phyloP scores from a whole-genome alignment of 35 echinoderm and acorn worm genomes.

The Heliocidaris erythrogramma region DNA sequence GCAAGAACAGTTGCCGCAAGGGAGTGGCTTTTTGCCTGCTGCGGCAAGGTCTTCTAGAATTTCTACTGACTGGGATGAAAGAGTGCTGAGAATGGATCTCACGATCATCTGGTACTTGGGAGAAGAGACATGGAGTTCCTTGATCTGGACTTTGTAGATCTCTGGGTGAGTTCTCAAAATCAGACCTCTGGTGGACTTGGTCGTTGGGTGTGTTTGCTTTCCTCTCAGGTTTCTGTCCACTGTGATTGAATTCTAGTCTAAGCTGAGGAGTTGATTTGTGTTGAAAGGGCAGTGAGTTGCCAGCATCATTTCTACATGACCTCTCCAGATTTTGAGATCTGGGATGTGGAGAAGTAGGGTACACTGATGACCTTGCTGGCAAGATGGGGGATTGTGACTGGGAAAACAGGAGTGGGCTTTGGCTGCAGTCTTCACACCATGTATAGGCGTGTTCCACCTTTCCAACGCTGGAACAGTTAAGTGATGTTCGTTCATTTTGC shows the following conservation, averaged over 20 bases:
- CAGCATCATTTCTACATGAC: background rate
- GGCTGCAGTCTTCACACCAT: background rate
- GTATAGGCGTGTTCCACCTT: background rate
- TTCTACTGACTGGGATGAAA: background rate
- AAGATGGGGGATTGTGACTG: background rate
- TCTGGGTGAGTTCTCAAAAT: background rate
- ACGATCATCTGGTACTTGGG: background rate
- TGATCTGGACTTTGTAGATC: background rate
- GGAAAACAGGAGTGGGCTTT: conserved; percentile 18
- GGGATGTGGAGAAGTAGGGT: background rate
- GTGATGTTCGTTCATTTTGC: background rate
- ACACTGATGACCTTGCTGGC: background rate
- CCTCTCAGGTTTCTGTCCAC: background rate
- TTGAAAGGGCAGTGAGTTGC: background rate
- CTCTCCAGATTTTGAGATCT: background rate
- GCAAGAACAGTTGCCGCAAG: background rate
- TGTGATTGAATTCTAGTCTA: background rate
- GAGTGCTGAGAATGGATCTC: background rate
- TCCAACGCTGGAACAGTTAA: background rate
- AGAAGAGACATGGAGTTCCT: conserved; percentile 15
- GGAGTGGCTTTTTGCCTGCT: background rate
- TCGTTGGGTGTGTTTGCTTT: background rate
- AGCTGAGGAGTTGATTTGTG: background rate
- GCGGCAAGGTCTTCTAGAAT: background rate
- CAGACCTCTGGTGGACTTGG: background rate